Evolutionary conservation across 2,113 vertebrate genomes (phyloP).

Genomic region (Prionailurus viverrinus): DNA sequence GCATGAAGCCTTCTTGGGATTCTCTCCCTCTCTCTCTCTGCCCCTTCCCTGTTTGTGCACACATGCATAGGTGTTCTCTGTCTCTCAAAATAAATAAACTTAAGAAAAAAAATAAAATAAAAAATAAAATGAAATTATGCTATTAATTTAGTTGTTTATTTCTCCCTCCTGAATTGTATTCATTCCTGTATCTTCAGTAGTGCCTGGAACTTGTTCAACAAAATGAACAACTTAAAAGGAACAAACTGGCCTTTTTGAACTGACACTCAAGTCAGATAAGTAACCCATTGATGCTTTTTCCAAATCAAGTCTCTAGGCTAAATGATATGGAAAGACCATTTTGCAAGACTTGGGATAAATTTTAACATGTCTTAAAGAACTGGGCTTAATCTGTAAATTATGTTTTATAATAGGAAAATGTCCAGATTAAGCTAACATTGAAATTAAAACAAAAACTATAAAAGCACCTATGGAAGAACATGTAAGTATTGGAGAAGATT

Average conservation of each 20-base stretch:
- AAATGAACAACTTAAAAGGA: slow-evolving; percentile 24
- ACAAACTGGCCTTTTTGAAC: slow-evolving; percentile 24
- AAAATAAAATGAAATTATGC: neutral
- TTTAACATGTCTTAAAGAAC: slow-evolving; percentile 25
- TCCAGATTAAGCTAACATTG: neutral
- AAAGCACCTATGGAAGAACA: neutral
- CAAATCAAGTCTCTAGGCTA: neutral
- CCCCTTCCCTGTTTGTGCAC: no score
- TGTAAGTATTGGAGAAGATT: neutral
- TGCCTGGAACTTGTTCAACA: neutral
- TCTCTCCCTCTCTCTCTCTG: no score
- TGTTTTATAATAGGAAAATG: neutral
- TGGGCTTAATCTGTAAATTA: neutral
- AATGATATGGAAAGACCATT: slow-evolving; percentile 33
- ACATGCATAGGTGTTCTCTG: no score
- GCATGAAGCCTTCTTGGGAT: no score
- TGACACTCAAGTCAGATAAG: neutral
- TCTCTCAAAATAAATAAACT: no score
- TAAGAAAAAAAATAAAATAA: no score
- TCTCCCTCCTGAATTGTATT: neutral
- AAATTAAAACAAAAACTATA: neutral
- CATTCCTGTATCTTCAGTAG: neutral
- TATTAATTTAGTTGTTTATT: slow-evolving; percentile 17
- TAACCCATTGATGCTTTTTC: neutral
- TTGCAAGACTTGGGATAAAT: slow-evolving; percentile 20